phyloP scores from a whole-genome alignment of 2,113 vertebrate genomes.

The Chaetura pelagica region DNA sequence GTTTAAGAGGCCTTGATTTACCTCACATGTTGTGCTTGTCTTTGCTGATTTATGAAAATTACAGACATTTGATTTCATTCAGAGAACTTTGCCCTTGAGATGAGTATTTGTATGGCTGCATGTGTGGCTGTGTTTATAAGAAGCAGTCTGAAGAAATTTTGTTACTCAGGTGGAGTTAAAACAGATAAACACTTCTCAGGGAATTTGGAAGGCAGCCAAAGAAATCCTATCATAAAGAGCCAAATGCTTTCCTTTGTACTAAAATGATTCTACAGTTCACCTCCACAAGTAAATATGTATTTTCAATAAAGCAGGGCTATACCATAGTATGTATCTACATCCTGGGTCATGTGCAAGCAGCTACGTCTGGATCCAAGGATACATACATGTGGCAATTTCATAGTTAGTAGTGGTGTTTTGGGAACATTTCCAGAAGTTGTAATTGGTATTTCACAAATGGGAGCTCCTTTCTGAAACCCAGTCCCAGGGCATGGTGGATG shows the following conservation, averaged over 20 bases:
- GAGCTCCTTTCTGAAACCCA: background rate
- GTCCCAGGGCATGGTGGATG: fast-evolving
- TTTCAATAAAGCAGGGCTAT: background rate
- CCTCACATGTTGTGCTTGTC: background rate
- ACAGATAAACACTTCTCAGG: background rate
- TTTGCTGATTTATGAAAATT: background rate
- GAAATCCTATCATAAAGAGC: background rate
- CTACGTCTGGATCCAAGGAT: background rate
- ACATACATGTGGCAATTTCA: background rate
- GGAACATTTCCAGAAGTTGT: background rate
- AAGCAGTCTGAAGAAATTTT: background rate
- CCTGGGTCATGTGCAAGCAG: background rate
- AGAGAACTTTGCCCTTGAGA: background rate
- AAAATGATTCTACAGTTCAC: background rate
- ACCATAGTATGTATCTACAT: fast-evolving
- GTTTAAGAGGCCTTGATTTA: background rate
- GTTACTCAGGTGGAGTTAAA: background rate
- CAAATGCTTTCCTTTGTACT: background rate
- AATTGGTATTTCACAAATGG: background rate
- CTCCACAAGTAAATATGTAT: background rate
- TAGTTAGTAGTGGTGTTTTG: background rate
- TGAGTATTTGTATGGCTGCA: background rate
- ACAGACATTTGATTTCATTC: background rate
- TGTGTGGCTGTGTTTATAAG: background rate
- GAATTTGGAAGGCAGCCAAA: background rate